Evolutionary conservation across 1,140 invertebrate genomes (phyloP), one percentile per base, ranked within the genome.

Genomic region (Scaptomyza graminum): DNA sequence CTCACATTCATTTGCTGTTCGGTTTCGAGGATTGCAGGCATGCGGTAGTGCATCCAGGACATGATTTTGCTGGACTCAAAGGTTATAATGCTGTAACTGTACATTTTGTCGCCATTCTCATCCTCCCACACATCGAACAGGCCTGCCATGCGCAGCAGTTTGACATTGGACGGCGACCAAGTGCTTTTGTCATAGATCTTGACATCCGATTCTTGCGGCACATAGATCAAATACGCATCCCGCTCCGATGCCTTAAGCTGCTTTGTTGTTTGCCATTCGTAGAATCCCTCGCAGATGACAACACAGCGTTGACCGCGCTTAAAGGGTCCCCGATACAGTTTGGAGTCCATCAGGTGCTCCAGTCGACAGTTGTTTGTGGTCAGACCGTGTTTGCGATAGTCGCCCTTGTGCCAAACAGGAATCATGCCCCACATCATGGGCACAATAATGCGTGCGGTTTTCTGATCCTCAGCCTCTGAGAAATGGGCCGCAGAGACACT

Each of bases 401-500:
- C 93, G 3, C 95, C 95, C 94, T 95, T 95, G 84, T 96, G 95
- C 96, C 96, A 97, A 8, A 94, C 94, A 6, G 96, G 96, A 67
- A 97, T 95, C 88, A 97, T 94, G 22, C 96, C 96, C 96, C 96
- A 97, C 92, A 95, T 93, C 96, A 96, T 96, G 1, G 96, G 95
- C 69, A 95, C 94, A 1, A 97, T 69, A 12, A 88, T 44, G 0
- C 82, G 83, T 5, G 50, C 67, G 15, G 51, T 55, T 18, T 67
- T 60, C 5, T 79, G 64, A 18, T 77, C 69, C 11, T 68, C 52
- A 0, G 56, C 59, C 5, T 83, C 84, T 16, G 90, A 91, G 71
- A 94, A 94, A 82, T 94, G 94, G 39, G 92, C 92, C 13, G 93
- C 93, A 1, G 94, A 94, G 1, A 95, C 90, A 1, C 69, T 72